Evolutionary conservation across 2,113 vertebrate species (phyloP), one percentile per base, ranked within the genome.

Genomic region (Otocyon megalotis): DNA sequence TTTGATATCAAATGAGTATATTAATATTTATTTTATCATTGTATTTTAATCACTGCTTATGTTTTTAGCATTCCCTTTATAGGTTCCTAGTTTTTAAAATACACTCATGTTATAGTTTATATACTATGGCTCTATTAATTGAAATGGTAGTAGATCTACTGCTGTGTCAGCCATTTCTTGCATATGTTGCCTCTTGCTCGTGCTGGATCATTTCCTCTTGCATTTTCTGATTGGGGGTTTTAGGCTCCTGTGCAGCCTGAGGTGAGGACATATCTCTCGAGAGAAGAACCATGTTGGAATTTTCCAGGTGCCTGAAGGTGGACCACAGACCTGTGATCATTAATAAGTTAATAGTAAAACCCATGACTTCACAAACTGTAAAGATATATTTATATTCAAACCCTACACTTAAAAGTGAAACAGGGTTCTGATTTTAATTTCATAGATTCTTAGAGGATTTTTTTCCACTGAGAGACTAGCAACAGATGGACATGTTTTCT

Each of bases 311-410:
- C 72, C 24, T n/a, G 83, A 53, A 72, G 53, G 28, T 60, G 14
- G 22, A 77, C 30, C 74, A 72, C 28, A 86, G 53, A 48, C 32
- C 11, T 62, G 24, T 32, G 74, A 67, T 88, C 28, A 72, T 97
- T 94, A 85, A 32, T 88, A 94, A 62, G n/a, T 65, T 94, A 85
- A 90, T 81, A 97, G 4, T 37, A 95, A 98, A 95, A 20, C 50
- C 20, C 72, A 17, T 86, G 24, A 8, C 20, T 65, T 97, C 58
- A 69, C 48, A 97, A 82, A 93, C 24, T n/a, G 83, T 86, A 77
- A 94, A 72, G 37, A 35, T 72, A 89, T 90, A 82, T 48, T 76
- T 89, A 88, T 81, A 93, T 93, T 82, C 74, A 86, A 95, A 69
- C 30, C 20, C 3, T 65, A 84, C 0, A 62, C 50, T 16, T 53